These are phyloP conservation scores for Chaetodon trifasciatus DNA, from an alignment of 2,797 vertebrate species.

Conservation along the genomic window DNA sequence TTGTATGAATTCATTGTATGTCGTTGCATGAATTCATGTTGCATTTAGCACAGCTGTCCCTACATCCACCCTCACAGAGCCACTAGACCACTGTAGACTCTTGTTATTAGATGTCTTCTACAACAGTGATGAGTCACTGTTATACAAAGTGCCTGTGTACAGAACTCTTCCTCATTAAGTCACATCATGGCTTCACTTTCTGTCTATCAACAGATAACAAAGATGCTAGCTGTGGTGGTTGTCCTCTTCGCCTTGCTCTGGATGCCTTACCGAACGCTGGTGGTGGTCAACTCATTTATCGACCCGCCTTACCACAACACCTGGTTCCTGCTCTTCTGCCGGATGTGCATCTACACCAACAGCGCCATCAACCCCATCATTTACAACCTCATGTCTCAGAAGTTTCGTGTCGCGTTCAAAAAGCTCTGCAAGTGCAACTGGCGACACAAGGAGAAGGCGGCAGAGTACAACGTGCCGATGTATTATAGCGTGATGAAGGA, in stretches of 20 bases:
- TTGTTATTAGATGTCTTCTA: too few species aligned
- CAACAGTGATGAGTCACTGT: too few species aligned
- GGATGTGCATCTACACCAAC: conserved; percentile 92
- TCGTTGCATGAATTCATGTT: too few species aligned
- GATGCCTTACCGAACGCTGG: conserved; percentile 92
- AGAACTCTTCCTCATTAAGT: too few species aligned
- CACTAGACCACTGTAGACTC: too few species aligned
- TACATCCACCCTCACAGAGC: too few species aligned
- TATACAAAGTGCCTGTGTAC: too few species aligned
- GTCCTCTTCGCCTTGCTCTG: conserved; percentile 90
- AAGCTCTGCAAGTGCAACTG: conserved; percentile 86
- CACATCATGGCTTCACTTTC: too few species aligned
- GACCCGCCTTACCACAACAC: conserved; percentile 89
- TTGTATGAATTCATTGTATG: too few species aligned
- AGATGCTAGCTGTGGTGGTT: conserved; percentile 93
- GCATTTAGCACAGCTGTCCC: too few species aligned
- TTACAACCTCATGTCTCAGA: conserved; percentile 94
- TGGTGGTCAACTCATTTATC: conserved; percentile 93
- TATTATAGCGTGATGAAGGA: conserved; percentile 88
- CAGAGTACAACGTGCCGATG: conserved; percentile 72
- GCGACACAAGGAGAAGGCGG: conserved; percentile 52
- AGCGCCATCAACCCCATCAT: conserved; percentile 92
- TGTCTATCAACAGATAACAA: conserved; percentile 86
- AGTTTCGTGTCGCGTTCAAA: conserved; percentile 89
- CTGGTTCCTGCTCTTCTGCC: conserved; percentile 93